Evolutionary conservation across 2,888 invertebrate species (phyloP).

Genomic region (Reticulitermes lucifugus): DNA sequence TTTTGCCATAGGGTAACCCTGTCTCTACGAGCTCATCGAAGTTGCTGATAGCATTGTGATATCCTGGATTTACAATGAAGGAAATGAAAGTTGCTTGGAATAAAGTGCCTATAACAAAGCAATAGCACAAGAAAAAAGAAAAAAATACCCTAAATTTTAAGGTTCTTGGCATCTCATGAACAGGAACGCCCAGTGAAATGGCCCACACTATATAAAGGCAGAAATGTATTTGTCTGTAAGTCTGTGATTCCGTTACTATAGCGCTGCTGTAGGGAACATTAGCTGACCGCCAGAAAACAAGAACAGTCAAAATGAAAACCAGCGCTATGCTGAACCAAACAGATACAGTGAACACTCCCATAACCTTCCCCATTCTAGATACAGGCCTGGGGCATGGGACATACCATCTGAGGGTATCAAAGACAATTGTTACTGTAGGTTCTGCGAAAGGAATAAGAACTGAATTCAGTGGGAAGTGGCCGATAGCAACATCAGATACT

Average conservation of each 20-base stretch:
- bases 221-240: not conserved
- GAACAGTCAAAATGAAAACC: not conserved
- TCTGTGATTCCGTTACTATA: not conserved
- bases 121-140: not conserved
- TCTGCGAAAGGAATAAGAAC: not conserved
- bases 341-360: not conserved
- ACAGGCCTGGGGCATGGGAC: constrained; percentile 5
- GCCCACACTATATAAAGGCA: not conserved
- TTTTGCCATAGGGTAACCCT: not conserved
- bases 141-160: not conserved
- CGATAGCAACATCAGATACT: not conserved
- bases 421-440: not conserved
- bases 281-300: not conserved
- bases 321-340: not conserved
- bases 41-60: not conserved
- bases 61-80: constrained; percentile 5
- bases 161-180: not conserved
- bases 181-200: not conserved
- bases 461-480: not conserved
- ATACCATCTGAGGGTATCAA: not conserved
- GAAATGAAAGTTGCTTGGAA: not conserved
- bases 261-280: not conserved
- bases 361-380: not conserved
- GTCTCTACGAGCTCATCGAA: not conserved
- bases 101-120: not conserved